Percentiles rank a stretch among this genome's conserved stretches.
Conservation (phyloP, 2,888 invertebrate genomes). For the Drosophila kuntzei region DNA sequence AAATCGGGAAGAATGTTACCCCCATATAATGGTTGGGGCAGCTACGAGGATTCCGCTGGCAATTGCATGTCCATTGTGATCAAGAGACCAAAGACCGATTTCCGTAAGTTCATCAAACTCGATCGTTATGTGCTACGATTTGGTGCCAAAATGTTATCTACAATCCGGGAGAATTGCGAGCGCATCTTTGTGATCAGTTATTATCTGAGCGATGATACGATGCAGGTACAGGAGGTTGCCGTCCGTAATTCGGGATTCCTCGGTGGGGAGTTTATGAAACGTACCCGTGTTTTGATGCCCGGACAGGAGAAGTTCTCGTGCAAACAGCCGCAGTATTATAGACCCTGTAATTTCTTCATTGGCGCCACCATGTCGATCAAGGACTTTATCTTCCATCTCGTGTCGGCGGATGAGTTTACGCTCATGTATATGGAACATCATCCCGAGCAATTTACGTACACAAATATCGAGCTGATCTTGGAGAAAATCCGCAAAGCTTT, state of each 20-base stretch:
- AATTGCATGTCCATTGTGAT: constrained; percentile 93
- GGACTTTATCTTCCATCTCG: constrained; percentile 91
- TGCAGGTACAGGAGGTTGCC: constrained; percentile 92
- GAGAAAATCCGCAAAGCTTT: constrained; percentile 90
- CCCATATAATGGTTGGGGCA: constrained; percentile 96
- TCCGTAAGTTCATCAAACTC: constrained; percentile 92
- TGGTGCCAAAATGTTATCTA: constrained; percentile 91
- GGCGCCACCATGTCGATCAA: constrained; percentile 92
- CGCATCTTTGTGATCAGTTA: constrained; percentile 94
- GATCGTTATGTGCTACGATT: constrained; percentile 93
- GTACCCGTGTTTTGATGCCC: constrained; percentile 90
- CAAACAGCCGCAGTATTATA: constrained; percentile 91
- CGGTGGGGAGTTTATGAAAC: constrained; percentile 89
- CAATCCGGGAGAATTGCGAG: constrained; percentile 88
- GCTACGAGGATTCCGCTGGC: constrained; percentile 94
- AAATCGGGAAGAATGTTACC: constrained; percentile 86
- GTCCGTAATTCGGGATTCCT: constrained; percentile 89
- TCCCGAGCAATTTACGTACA: constrained; percentile 90
- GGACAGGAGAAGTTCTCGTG: constrained; percentile 90
- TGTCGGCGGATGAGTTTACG: constrained; percentile 94
- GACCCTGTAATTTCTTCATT: constrained; percentile 93
- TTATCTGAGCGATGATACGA: constrained; percentile 92
- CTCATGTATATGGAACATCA: constrained; percentile 94
- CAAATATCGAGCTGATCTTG: constrained; percentile 91
- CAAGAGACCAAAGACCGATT: constrained; percentile 91